Conservation (phyloP, 2,113 vertebrate species). For the Trinectes maculatus region DNA sequence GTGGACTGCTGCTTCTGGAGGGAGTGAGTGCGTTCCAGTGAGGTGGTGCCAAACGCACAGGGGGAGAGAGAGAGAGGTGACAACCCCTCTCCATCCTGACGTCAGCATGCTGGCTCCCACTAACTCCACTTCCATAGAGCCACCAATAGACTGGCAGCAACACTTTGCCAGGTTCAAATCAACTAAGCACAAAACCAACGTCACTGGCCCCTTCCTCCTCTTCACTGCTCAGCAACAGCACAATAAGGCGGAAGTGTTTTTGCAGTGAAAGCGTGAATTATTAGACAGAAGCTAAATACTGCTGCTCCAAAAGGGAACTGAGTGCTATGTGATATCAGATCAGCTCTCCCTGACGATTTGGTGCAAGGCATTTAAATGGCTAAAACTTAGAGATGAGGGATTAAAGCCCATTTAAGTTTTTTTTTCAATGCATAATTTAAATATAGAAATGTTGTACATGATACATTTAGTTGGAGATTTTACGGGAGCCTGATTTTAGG, state of each 20-base stretch:
- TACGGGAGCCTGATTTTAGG: neutral
- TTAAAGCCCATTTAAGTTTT: neutral
- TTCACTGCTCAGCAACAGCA: constrained; percentile 16
- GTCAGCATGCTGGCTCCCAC: constrained; percentile 45
- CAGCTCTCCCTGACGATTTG: neutral
- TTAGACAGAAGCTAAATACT: constrained; percentile 24
- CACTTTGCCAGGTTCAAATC: constrained; percentile 51
- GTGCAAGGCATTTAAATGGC: neutral
- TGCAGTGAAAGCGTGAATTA: constrained; percentile 31
- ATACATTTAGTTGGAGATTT: neutral
- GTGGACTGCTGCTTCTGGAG: neutral
- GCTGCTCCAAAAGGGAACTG: neutral
- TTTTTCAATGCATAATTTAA: neutral
- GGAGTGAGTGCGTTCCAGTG: constrained; percentile 24
- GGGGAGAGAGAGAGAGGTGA: constrained; percentile 1
- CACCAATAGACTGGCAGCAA: constrained; percentile 31
- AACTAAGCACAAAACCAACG: constrained; percentile 26
- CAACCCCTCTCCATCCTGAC: constrained; percentile 41
- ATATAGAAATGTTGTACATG: neutral
- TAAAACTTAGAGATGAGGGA: neutral
- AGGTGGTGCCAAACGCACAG: constrained; percentile 35
- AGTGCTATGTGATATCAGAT: neutral
- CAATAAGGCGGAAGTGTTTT: constrained; percentile 39
- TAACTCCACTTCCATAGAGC: constrained; percentile 38
- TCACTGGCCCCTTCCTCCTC: constrained; percentile 43